Percentiles rank a stretch among this genome's conserved stretches.
These are phyloP conservation scores for Pangasius sanitwongsei DNA, from an alignment of 2,797 vertebrate species.

Conservation along the genomic window DNA sequence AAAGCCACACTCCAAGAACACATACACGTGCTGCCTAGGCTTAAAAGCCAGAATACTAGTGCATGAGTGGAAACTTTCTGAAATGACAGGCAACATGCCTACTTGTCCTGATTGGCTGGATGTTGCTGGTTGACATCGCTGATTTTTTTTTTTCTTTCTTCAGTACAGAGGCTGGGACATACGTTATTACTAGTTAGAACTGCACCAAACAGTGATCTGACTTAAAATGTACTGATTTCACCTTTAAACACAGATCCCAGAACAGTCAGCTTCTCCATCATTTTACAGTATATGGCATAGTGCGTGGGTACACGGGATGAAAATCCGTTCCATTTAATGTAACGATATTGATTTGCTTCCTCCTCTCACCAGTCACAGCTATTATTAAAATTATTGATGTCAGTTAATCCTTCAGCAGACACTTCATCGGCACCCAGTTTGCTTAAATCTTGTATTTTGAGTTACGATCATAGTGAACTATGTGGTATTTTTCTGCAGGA, in stretches of 20 bases:
- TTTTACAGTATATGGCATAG: not conserved
- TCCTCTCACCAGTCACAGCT: not conserved
- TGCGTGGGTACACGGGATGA: no score
- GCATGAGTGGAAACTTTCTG: no score
- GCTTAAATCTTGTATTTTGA: not conserved
- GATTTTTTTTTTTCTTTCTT: not conserved
- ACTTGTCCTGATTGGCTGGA: not conserved
- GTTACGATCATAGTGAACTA: not conserved
- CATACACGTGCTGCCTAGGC: not conserved
- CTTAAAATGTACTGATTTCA: not conserved
- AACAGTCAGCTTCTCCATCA: not conserved
- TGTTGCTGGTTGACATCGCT: not conserved
- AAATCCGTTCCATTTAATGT: not conserved
- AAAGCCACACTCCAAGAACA: not conserved
- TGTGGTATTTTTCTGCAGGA: constrained; percentile 5
- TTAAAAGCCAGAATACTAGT: not conserved
- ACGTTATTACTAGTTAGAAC: not conserved
- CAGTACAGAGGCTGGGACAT: not conserved
- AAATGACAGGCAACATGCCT: not conserved
- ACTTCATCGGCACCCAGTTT: no score
- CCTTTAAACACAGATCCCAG: not conserved
- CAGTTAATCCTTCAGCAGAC: not conserved
- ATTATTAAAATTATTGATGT: not conserved
- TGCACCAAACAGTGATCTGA: not conserved
- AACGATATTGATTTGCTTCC: not conserved